Percentiles rank a stretch among this genome's conserved stretches.
These are phyloP conservation scores for Cyprinella venusta DNA, from an alignment of 2,797 vertebrate genomes.

Conservation along the genomic window DNA sequence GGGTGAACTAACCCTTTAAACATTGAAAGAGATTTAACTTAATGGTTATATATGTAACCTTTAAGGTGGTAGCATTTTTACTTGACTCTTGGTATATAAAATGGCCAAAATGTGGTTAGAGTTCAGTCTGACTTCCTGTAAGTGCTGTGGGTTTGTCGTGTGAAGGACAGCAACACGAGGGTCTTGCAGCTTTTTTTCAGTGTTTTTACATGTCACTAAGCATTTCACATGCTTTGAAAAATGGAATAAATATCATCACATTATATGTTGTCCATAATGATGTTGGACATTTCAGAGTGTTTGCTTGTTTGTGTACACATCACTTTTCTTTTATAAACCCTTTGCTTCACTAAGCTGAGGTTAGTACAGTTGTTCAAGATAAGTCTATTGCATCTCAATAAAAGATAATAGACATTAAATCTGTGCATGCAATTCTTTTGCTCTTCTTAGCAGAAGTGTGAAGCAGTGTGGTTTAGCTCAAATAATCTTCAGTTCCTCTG, in stretches of 20 bases:
- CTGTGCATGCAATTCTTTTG: background rate
- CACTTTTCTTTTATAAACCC: background rate
- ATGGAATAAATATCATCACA: background rate
- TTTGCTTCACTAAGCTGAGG: background rate
- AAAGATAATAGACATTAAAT: background rate
- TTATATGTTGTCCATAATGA: background rate
- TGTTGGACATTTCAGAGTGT: background rate
- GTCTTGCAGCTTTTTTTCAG: background rate
- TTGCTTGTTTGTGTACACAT: background rate
- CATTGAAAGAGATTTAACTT: no score
- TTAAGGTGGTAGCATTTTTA: background rate
- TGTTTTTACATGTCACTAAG: background rate
- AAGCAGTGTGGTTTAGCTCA: background rate
- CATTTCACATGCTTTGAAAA: background rate
- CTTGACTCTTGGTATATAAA: background rate
- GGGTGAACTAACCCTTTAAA: no score
- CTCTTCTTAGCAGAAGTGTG: background rate
- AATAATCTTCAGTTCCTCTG: background rate
- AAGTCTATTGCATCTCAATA: background rate
- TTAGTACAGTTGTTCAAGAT: background rate
- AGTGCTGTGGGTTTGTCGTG: background rate
- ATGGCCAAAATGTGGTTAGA: background rate
- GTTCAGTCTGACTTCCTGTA: conserved; percentile 15
- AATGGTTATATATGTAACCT: no score
- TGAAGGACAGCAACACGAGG: background rate